These are phyloP conservation scores for Peromyscus eremicus DNA, from an alignment of 2,797 vertebrate species.

Conservation along the genomic window DNA sequence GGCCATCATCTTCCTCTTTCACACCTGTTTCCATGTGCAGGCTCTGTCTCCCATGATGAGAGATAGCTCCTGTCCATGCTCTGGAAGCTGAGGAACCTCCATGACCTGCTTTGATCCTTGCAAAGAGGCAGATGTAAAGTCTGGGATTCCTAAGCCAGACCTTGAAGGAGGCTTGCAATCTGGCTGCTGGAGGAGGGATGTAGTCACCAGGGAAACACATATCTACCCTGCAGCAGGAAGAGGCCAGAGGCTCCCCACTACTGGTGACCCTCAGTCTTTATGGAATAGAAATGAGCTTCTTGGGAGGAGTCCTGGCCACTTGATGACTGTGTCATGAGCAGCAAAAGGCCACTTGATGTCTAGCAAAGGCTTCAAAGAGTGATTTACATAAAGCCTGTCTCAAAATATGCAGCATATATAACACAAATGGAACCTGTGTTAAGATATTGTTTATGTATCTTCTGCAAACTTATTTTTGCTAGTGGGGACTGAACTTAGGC, in stretches of 20 bases:
- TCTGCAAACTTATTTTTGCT: neutral
- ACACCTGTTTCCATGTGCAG: rapidly evolving
- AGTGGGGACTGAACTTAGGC: neutral
- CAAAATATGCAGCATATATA: neutral
- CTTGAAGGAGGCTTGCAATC: neutral
- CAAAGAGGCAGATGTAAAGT: neutral
- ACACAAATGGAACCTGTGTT: neutral
- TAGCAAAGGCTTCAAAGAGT: neutral
- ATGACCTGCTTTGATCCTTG: neutral
- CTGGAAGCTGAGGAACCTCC: neutral
- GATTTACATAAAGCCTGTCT: neutral
- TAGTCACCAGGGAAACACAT: neutral
- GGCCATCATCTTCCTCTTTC: neutral
- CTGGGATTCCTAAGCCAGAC: neutral
- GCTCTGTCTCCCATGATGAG: too few relatives aligned
- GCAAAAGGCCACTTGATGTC: neutral
- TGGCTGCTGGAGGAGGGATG: neutral
- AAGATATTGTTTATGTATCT: neutral
- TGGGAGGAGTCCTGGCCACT: neutral
- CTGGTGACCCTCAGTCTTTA: rapidly evolving
- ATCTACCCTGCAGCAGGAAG: neutral
- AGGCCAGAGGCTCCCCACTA: neutral
- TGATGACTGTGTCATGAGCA: neutral
- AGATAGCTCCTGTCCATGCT: neutral
- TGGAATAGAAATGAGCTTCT: neutral